phyloP scores from a whole-genome alignment of 2,888 invertebrate species.

The Acanthosepion lycidas region DNA sequence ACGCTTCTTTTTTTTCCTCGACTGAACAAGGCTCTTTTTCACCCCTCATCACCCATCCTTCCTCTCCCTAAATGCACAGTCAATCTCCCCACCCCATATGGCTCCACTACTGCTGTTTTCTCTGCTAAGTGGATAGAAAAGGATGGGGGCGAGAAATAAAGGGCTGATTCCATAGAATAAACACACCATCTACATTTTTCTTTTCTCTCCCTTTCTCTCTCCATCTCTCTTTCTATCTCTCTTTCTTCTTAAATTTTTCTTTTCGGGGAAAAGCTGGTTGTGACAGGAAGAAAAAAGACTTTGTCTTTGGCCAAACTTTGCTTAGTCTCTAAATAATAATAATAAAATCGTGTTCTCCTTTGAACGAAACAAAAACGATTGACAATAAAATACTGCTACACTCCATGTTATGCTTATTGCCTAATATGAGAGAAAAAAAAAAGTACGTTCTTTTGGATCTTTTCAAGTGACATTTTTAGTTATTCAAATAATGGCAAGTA shows the following conservation, averaged over 20 bases:
- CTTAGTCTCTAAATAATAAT: neutral
- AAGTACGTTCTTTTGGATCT: neutral
- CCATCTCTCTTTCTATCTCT: no score
- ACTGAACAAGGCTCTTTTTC: neutral
- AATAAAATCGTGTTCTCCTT: neutral
- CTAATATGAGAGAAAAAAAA: no score
- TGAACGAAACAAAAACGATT: no score
- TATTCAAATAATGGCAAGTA: neutral
- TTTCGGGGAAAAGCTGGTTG: neutral
- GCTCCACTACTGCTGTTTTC: neutral
- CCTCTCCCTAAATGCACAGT: neutral
- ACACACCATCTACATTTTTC: neutral
- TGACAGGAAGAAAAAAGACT: neutral
- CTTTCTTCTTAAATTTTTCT: neutral
- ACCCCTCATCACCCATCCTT: neutral
- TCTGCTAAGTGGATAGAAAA: constrained; percentile 11
- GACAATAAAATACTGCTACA: no score
- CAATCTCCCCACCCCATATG: neutral
- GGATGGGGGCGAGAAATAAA: neutral
- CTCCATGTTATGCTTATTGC: no score
- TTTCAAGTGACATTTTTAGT: constrained; percentile 18
- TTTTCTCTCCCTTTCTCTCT: neutral
- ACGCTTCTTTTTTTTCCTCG: neutral
- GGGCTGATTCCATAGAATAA: neutral
- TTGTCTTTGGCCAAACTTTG: neutral